A percentile compares a stretch with the other conserved stretches of the same genome.
These are phyloP conservation scores for Apodemia hepburni DNA, from an alignment of 2,888 invertebrate genomes.

Conservation along the genomic window DNA sequence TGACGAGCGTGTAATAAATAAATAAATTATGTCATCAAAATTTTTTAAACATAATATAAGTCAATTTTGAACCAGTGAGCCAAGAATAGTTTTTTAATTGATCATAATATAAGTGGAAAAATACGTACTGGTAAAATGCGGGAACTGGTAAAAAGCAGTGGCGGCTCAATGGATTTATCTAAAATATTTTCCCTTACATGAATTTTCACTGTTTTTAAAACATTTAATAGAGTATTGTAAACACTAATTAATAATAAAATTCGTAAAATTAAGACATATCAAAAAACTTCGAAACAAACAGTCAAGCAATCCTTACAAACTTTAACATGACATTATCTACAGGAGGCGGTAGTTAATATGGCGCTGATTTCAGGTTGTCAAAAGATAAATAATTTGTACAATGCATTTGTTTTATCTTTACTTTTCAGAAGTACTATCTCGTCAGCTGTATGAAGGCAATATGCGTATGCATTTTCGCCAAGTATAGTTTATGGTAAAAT, in stretches of 20 bases:
- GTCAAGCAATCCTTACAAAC: not conserved
- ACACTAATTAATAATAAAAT: conserved; percentile 2
- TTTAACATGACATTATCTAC: too few species aligned
- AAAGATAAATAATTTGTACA: too few species aligned
- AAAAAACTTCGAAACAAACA: not conserved
- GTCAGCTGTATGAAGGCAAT: too few species aligned
- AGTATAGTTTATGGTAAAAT: too few species aligned
- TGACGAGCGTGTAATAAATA: too few species aligned
- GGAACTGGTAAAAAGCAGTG: not conserved
- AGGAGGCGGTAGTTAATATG: too few species aligned
- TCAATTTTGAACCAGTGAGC: not conserved
- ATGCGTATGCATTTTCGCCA: too few species aligned
- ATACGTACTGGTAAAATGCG: not conserved
- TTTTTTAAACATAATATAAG: not conserved
- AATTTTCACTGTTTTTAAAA: conserved; percentile 3
- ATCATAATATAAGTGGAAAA: not conserved
- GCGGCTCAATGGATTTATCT: not conserved
- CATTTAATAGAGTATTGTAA: not conserved
- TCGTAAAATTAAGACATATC: conserved; percentile 5
- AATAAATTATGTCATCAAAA: too few species aligned
- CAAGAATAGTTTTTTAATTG: not conserved
- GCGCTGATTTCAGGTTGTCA: too few species aligned
- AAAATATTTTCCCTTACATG: not conserved
- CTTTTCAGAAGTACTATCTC: too few species aligned
- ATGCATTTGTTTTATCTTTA: too few species aligned